A percentile compares a stretch with the other conserved stretches of the same genome.
Evolutionary conservation across 1,140 invertebrate genomes (phyloP).

Genomic region (Drosophila ogumai): DNA sequence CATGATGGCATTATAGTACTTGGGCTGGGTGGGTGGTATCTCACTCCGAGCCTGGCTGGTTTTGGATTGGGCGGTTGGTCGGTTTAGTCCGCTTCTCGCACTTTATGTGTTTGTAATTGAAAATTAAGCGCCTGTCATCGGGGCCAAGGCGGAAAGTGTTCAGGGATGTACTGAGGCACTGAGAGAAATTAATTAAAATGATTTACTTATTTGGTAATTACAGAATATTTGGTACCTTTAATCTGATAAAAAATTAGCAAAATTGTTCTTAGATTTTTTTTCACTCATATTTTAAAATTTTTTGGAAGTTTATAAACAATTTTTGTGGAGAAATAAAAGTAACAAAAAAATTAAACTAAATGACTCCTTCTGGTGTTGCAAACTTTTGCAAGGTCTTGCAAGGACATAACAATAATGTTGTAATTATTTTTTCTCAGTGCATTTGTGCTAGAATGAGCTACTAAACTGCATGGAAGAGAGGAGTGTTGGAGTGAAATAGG

Average conservation of each 20-base stretch:
- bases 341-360: no score
- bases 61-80: constrained; percentile 23
- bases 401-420: not conserved
- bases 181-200: not conserved
- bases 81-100: constrained; percentile 49
- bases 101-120: constrained; percentile 74
- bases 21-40: not conserved
- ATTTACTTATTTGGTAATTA: no score
- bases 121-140: constrained; percentile 75
- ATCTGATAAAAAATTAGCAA: no score
- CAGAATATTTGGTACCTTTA: no score
- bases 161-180: not conserved
- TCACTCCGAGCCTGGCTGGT: constrained; percentile 16
- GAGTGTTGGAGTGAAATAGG: not conserved
- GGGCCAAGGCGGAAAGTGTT: constrained; percentile 26
- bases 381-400: not conserved
- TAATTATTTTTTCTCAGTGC: not conserved
- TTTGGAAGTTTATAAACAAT: no score
- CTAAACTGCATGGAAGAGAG: not conserved
- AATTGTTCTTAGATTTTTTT: no score
- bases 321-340: no score
- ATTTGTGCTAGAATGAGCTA: constrained; percentile 1
- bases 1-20: constrained; percentile 57
- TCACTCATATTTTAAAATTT: no score
- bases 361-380: no score